phyloP scores from a whole-genome alignment of 2,888 invertebrate genomes.

The Busseola fusca region DNA sequence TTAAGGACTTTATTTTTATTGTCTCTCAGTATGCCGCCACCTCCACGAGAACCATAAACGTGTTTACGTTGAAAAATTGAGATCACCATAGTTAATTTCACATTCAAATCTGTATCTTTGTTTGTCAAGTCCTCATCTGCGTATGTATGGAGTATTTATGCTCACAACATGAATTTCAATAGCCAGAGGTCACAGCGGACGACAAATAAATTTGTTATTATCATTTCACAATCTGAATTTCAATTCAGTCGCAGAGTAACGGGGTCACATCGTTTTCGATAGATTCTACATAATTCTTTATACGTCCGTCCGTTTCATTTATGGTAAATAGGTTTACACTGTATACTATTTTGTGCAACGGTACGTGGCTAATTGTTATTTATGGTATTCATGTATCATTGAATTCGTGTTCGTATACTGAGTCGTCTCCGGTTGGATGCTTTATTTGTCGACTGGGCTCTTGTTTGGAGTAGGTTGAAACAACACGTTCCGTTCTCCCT shows the following conservation, averaged over 20 bases:
- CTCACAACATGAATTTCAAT: slow-evolving; percentile 74
- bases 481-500: slow-evolving; percentile 69
- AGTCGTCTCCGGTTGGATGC: slow-evolving; percentile 56
- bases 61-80: slow-evolving; percentile 80
- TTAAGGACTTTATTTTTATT: slow-evolving; percentile 47
- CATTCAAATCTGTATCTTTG: slow-evolving; percentile 84
- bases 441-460: slow-evolving; percentile 62
- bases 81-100: slow-evolving; percentile 81
- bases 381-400: slow-evolving; percentile 69
- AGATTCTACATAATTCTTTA: slow-evolving; percentile 79
- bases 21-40: slow-evolving; percentile 56
- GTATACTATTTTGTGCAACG: slow-evolving; percentile 65
- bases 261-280: slow-evolving; percentile 84
- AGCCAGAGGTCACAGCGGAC: slow-evolving; percentile 82
- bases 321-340: slow-evolving; percentile 62
- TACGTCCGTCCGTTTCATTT: slow-evolving; percentile 68
- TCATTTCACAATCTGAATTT: slow-evolving; percentile 85
- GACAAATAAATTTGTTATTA: slow-evolving; percentile 84
- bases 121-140: slow-evolving; percentile 83
- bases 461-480: slow-evolving; percentile 71
- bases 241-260: slow-evolving; percentile 83
- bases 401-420: slow-evolving; percentile 59
- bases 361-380: slow-evolving; percentile 68
- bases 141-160: slow-evolving; percentile 82
- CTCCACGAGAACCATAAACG: slow-evolving; percentile 66